Base-by-base conservation (phyloP, 1,140 invertebrate genomes). In the Agrypnia vestita region DNA sequence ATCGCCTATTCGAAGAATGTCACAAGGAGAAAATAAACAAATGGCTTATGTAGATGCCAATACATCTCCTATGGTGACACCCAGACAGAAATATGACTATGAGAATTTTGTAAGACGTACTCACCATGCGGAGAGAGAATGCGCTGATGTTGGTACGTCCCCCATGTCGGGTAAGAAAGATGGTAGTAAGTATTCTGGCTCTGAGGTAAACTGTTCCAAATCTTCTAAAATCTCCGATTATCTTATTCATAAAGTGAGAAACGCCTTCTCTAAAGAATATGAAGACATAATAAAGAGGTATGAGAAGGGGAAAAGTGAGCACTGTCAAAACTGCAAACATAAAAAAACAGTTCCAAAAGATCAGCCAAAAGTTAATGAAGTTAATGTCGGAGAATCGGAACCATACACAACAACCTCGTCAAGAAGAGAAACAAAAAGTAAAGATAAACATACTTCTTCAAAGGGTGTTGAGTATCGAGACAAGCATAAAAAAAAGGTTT, bases 211-310 rank as follows among this genome's bases (percentile, higher is more conserved):
- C 43, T 47, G 46, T 21, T 51, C 49, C 12, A 73, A 51, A 43
- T 51, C 69, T 53, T 44, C 69, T 25, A 15, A 53, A 12, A 44
- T 53, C 15, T 17, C 67, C 17, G 67, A 46, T 12, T 44, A 49
- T 9, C 43, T 75, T 0, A 59, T 75, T 46, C 43, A 21, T 43
- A 75, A 75, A 61, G 73, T 75, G 4, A 75, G 51, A 75, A 55
- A 46, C 13, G 73, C 55, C 17, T 55, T 75, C 13, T 12, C 55
- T 3, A 47, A 76, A 76, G 74, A 76, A 67, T 78, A 69, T 15
- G 76, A 55, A n/a, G 61, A 69, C 25, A 53, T 78, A n/a, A 53
- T 61, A 25, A 55, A 44, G 35, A 78, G 55, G 12, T 73, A 73
- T 15, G 69, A 21, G 13, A 19, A 21, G 17, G 19, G 53, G 21